These are phyloP conservation scores for Helleia helle DNA, from an alignment of 2,888 invertebrate genomes.

Conservation along the genomic window DNA sequence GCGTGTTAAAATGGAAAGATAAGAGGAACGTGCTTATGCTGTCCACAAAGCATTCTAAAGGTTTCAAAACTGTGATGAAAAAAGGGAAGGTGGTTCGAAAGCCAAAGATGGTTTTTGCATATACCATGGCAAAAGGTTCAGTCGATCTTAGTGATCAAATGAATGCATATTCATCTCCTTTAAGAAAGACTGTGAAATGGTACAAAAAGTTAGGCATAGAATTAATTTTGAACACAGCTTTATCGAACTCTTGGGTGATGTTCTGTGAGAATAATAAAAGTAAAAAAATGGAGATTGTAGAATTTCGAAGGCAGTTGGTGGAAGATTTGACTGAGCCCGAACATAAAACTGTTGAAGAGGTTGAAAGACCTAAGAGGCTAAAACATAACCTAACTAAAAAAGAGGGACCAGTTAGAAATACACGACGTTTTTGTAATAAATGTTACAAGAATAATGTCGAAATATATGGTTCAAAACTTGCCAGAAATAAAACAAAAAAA, in stretches of 20 bases:
- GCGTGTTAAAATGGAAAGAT: too few relatives aligned
- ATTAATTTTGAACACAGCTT: conserved; percentile 28
- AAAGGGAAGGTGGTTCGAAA: conserved; percentile 23
- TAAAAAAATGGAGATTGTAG: conserved; percentile 16
- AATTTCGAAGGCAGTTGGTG: conserved; percentile 17
- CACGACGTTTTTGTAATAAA: conserved; percentile 25
- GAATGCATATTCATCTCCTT: conserved; percentile 27
- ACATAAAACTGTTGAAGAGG: conserved; percentile 17
- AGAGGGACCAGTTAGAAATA: conserved; percentile 25
- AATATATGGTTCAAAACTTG: conserved; percentile 24
- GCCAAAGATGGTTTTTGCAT: conserved; percentile 27
- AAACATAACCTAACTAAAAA: conserved; percentile 24
- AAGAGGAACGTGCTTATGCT: conserved; percentile 25
- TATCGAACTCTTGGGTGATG: conserved; percentile 22
- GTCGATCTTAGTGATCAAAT: conserved; percentile 35
- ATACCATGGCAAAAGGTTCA: conserved; percentile 31
- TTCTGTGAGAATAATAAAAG: conserved; percentile 16
- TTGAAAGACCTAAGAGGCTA: conserved; percentile 23
- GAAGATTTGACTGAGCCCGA: conserved; percentile 18
- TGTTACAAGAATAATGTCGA: conserved; percentile 26
- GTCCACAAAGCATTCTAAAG: conserved; percentile 32
- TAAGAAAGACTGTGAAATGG: conserved; percentile 37
- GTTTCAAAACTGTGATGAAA: conserved; percentile 18
- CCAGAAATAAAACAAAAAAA: conserved; percentile 28
- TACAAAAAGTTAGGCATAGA: conserved; percentile 34